phyloP scores from a whole-genome alignment of 2,888 invertebrate species.

The Glaucopsyche alexis region DNA sequence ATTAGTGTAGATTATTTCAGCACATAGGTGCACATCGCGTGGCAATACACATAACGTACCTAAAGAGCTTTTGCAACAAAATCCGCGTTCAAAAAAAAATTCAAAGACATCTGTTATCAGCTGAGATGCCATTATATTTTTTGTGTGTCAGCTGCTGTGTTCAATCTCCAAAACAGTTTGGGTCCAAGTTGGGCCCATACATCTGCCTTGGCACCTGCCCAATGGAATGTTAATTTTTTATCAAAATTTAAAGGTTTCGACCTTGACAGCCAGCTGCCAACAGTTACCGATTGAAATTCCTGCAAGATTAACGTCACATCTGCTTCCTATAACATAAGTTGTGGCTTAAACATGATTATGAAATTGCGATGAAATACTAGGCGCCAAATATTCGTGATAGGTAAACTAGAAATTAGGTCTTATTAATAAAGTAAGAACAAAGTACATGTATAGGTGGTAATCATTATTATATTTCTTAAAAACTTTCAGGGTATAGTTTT shows the following conservation, averaged over 20 bases:
- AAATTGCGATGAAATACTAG: neutral
- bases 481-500: too few species aligned
- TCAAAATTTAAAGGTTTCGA: slow-evolving; percentile 20
- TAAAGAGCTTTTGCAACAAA: slow-evolving; percentile 3
- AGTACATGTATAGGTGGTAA: too few species aligned
- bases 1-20: too few species aligned
- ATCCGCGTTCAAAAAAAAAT: neutral
- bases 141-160: slow-evolving; percentile 68
- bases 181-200: slow-evolving; percentile 52
- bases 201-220: slow-evolving; percentile 71
- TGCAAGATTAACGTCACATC: neutral
- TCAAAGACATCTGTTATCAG: slow-evolving; percentile 48
- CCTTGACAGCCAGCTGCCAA: slow-evolving; percentile 31
- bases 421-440: too few species aligned
- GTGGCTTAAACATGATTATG: neutral
- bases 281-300: slow-evolving; percentile 31
- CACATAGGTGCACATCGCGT: too few species aligned
- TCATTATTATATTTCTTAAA: too few species aligned
- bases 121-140: slow-evolving; percentile 50
- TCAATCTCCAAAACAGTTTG: slow-evolving; percentile 61
- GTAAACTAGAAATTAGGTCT: too few species aligned
- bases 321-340: slow-evolving; percentile 10
- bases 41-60: neutral
- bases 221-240: slow-evolving; percentile 53
- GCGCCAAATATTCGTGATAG: too few species aligned